These are phyloP conservation scores for Colistium nudipinnis DNA, from an alignment of 2,113 vertebrate species.

Conservation along the genomic window DNA sequence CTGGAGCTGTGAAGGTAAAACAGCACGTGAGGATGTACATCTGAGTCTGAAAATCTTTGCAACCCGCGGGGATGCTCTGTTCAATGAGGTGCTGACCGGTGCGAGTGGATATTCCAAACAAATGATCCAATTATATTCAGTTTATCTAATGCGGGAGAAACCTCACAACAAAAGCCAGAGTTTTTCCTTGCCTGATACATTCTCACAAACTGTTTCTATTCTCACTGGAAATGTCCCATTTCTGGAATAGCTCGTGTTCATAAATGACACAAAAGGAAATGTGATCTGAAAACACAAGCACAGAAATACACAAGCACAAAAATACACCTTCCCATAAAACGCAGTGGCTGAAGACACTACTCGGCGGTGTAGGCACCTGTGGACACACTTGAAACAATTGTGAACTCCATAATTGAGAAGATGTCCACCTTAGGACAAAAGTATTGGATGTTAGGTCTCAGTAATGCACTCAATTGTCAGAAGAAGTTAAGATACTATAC, in stretches of 20 bases:
- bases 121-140: background rate
- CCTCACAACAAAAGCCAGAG: background rate
- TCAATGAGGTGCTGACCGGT: background rate
- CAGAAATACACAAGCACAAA: too few species aligned
- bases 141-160: background rate
- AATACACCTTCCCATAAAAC: too few species aligned
- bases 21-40: background rate
- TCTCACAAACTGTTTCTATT: too few species aligned
- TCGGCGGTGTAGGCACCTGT: background rate
- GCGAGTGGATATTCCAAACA: background rate
- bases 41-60: background rate
- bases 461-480: background rate
- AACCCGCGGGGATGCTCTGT: background rate
- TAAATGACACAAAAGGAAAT: background rate
- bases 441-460: background rate
- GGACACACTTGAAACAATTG: background rate
- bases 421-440: background rate
- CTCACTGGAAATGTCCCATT: too few species aligned
- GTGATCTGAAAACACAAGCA: background rate
- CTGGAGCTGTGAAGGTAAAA: fast-evolving
- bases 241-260: too few species aligned
- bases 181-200: background rate
- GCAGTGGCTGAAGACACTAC: background rate
- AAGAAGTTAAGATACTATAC: background rate
- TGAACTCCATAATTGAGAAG: background rate